Evolutionary conservation across 2,888 invertebrate genomes (phyloP).

Genomic region (Pristionchus entomophagus): DNA sequence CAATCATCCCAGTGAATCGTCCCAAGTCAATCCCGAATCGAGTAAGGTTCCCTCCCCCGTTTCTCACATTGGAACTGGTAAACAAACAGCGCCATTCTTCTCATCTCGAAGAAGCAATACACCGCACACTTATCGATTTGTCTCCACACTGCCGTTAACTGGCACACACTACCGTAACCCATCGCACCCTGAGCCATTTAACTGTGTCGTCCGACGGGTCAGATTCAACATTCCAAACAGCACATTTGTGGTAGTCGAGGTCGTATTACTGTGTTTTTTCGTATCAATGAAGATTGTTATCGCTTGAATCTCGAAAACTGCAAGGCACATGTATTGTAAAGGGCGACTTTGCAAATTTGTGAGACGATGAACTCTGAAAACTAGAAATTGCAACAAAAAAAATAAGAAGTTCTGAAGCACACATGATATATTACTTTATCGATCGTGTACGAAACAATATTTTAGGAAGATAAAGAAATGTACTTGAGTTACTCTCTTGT

Average conservation of each 20-base stretch:
- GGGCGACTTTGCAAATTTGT: too few relatives aligned
- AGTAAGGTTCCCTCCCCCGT: constrained; percentile 25
- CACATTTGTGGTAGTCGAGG: background rate
- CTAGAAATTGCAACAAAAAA: too few relatives aligned
- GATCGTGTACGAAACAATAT: too few relatives aligned
- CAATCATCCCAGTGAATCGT: background rate
- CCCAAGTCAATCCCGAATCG: background rate
- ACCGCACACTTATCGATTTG: background rate
- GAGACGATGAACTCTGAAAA: too few relatives aligned
- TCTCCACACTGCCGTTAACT: background rate
- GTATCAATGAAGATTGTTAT: too few relatives aligned
- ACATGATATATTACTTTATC: too few relatives aligned
- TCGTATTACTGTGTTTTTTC: background rate
- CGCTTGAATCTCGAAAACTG: too few relatives aligned
- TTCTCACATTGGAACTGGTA: constrained; percentile 24
- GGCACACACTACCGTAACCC: constrained; percentile 4
- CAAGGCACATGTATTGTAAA: too few relatives aligned
- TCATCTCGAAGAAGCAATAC: constrained; percentile 3
- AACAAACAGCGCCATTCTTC: background rate
- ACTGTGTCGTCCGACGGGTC: constrained; percentile 17
- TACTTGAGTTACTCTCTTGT: too few relatives aligned
- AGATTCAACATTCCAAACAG: constrained; percentile 35
- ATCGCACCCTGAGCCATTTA: background rate
- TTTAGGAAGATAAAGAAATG: too few relatives aligned
- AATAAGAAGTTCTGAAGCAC: too few relatives aligned